These are phyloP conservation scores for Ammodytes marinus DNA, from an alignment of 2,113 vertebrate species.

Conservation along the genomic window DNA sequence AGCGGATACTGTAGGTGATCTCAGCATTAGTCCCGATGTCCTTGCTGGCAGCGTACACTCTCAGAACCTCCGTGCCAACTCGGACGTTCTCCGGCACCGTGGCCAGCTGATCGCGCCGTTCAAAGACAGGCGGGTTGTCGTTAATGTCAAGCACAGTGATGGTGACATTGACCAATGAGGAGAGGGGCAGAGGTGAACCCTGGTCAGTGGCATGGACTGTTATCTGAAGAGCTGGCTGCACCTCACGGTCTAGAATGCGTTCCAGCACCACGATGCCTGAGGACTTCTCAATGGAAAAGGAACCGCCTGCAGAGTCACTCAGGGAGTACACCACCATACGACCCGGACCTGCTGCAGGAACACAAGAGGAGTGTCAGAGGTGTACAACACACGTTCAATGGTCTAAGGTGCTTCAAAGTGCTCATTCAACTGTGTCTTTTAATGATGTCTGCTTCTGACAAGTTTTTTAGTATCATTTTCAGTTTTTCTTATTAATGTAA, in stretches of 20 bases:
- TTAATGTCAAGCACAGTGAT: slow-evolving; percentile 96
- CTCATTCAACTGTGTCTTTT: not conserved
- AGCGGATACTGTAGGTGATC: slow-evolving; percentile 94
- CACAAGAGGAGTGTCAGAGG: slow-evolving; percentile 21
- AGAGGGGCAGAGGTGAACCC: slow-evolving; percentile 87
- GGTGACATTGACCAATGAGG: slow-evolving; percentile 89
- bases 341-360: slow-evolving; percentile 86
- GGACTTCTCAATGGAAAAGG: slow-evolving; percentile 92
- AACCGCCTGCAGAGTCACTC: slow-evolving; percentile 87
- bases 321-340: slow-evolving; percentile 92
- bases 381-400: not conserved
- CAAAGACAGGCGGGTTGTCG: slow-evolving; percentile 97
- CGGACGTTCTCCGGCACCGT: slow-evolving; percentile 91
- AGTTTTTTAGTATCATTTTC: not conserved
- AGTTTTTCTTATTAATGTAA: not conserved
- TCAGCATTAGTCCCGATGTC: slow-evolving; percentile 98
- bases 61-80: slow-evolving; percentile 89
- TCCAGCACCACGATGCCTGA: slow-evolving; percentile 94
- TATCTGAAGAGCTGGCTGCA: slow-evolving; percentile 91
- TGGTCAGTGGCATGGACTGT: slow-evolving; percentile 91
- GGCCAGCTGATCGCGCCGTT: slow-evolving; percentile 93
- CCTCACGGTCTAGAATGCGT: slow-evolving; percentile 91
- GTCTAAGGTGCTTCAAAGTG: not conserved
- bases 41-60: slow-evolving; percentile 94
- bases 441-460: not conserved